Conservation (phyloP, 2,888 invertebrate species). For the Agonopterix arenella region DNA sequence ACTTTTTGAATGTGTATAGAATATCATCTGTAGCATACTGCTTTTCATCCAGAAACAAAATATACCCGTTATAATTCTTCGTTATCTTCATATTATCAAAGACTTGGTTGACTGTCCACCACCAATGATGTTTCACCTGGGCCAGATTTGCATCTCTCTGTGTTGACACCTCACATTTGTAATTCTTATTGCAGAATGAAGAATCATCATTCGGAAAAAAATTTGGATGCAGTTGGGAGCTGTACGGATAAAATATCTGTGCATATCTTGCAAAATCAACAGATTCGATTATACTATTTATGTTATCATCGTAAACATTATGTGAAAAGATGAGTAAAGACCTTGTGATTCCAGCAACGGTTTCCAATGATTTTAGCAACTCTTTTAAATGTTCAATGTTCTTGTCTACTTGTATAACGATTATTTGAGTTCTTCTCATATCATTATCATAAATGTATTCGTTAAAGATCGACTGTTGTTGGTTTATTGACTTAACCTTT, state of each 20-base stretch:
- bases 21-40: conserved; percentile 37
- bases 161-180: conserved; percentile 9
- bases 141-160: conserved; percentile 19
- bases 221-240: conserved; percentile 32
- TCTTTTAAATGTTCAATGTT: conserved; percentile 23
- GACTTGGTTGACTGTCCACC: conserved; percentile 39
- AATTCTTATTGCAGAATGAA: conserved; percentile 24
- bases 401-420: conserved; percentile 39
- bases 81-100: conserved; percentile 28
- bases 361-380: conserved; percentile 25
- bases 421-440: conserved; percentile 13
- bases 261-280: conserved; percentile 25
- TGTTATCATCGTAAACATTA: conserved; percentile 16
- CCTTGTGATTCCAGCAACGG: conserved; percentile 23
- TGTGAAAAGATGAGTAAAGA: conserved; percentile 34
- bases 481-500: conserved; percentile 22
- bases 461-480: conserved; percentile 23
- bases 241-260: conserved; percentile 40
- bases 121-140: conserved; percentile 42
- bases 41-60: conserved; percentile 30
- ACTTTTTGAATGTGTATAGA: conserved; percentile 19
- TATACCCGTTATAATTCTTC: conserved; percentile 13
- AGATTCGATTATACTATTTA: conserved; percentile 13
- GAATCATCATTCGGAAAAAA: conserved; percentile 34
- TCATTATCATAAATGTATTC: conserved; percentile 7